Conservation (phyloP, 1,140 invertebrate species). For the Ceratina calcarata region DNA sequence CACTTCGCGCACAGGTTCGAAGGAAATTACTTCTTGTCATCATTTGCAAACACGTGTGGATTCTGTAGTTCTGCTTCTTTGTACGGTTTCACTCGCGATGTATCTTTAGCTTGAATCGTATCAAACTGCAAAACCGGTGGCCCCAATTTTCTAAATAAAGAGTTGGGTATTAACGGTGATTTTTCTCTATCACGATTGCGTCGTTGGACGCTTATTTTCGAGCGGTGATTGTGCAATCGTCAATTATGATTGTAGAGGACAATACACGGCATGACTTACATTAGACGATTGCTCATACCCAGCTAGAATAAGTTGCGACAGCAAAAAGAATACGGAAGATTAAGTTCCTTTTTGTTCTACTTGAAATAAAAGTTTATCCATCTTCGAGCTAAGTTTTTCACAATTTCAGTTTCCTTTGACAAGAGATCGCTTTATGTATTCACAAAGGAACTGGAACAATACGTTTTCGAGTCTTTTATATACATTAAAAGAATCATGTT, state of each 20-base stretch:
- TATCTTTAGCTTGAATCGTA: background rate
- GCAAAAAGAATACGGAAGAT: too few relatives aligned
- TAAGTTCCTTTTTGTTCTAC: too few relatives aligned
- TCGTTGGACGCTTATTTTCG: conserved; percentile 9
- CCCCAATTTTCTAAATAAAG: conserved; percentile 37
- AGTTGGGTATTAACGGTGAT: background rate
- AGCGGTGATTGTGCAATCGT: conserved; percentile 18
- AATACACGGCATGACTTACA: background rate
- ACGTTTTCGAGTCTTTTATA: background rate
- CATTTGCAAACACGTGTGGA: background rate
- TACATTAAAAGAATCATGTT: conserved; percentile 18
- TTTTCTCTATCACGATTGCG: conserved; percentile 10
- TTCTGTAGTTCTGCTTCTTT: conserved; percentile 17
- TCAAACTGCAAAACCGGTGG: conserved; percentile 14
- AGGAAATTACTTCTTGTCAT: background rate
- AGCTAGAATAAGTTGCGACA: too few relatives aligned
- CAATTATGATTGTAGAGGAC: conserved; percentile 33
- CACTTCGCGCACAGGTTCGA: background rate
- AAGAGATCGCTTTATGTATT: background rate
- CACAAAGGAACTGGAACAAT: too few relatives aligned
- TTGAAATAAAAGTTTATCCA: background rate
- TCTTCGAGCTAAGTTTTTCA: too few relatives aligned
- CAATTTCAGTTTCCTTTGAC: background rate
- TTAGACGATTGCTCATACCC: background rate
- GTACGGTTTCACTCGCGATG: conserved; percentile 31